phyloP scores from a whole-genome alignment of 2,113 vertebrate genomes.

The Scomber colias region DNA sequence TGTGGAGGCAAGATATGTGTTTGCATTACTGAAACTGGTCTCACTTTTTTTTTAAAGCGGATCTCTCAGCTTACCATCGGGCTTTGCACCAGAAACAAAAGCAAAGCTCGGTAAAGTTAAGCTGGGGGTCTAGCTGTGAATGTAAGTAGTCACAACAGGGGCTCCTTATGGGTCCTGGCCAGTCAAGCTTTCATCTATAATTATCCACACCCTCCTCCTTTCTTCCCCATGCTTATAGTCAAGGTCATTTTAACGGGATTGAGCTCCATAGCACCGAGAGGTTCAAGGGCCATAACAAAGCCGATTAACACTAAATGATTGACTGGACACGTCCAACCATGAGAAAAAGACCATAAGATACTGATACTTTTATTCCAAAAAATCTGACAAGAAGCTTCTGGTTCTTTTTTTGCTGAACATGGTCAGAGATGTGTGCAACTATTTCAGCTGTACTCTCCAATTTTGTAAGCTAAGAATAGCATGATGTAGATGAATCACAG shows the following conservation, averaged over 20 bases:
- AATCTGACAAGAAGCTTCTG: background rate
- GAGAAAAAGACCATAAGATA: background rate
- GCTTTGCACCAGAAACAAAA: constrained; percentile 19
- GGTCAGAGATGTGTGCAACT: background rate
- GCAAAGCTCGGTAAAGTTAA: constrained; percentile 40
- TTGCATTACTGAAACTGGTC: background rate
- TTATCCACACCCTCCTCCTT: constrained; percentile 72
- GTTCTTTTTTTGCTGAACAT: background rate
- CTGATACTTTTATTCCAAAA: background rate
- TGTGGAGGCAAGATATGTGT: background rate
- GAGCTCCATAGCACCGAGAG: constrained; percentile 64
- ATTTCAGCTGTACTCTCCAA: background rate
- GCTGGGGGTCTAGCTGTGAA: constrained; percentile 53
- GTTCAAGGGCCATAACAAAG: constrained; percentile 84
- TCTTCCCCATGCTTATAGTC: constrained; percentile 63
- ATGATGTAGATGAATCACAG: too few species aligned
- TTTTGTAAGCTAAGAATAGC: too few species aligned
- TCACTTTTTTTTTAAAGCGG: background rate
- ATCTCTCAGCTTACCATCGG: constrained; percentile 7
- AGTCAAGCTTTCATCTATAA: constrained; percentile 66
- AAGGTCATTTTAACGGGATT: constrained; percentile 86
- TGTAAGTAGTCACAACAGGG: constrained; percentile 60
- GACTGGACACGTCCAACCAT: constrained; percentile 58
- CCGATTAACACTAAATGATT: constrained; percentile 80
- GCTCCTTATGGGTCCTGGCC: constrained; percentile 43